Evolutionary conservation across 2,113 vertebrate genomes (phyloP).

Genomic region (Nyctibius bracteatus): DNA sequence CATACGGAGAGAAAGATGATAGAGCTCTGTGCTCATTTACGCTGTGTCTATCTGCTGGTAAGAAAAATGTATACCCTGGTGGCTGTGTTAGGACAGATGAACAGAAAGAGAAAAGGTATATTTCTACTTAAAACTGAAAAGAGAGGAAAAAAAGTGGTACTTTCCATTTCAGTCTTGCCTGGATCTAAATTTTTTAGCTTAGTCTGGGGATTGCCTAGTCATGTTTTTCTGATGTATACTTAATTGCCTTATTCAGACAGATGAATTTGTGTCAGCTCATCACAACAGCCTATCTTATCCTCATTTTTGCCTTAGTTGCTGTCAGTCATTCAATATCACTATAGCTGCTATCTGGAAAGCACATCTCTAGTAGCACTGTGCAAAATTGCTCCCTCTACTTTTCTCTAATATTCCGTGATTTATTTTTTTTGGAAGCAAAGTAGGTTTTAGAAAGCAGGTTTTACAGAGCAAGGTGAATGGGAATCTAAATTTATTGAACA

Average conservation of each 20-base stretch:
- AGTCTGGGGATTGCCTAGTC: not conserved
- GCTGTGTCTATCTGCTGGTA: not conserved
- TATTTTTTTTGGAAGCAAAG: constrained; percentile 14
- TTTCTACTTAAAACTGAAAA: constrained; percentile 1
- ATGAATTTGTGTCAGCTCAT: not conserved
- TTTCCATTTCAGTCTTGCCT: not conserved
- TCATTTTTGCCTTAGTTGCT: not conserved
- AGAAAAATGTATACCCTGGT: not conserved
- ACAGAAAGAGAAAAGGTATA: not conserved
- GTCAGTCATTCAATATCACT: not conserved
- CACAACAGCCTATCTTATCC: not conserved
- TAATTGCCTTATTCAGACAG: not conserved
- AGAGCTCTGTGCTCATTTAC: not conserved
- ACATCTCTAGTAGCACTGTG: not conserved
- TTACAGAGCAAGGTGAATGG: not conserved
- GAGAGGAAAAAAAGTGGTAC: not conserved
- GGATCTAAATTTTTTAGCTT: not conserved
- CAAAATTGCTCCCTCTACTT: not conserved
- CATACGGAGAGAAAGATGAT: not conserved
- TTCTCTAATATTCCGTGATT: not conserved
- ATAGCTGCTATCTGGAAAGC: not conserved
- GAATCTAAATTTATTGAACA: not conserved
- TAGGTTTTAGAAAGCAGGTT: not conserved
- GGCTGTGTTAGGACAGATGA: not conserved
- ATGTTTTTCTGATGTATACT: constrained; percentile 8